Evolutionary conservation across 2,113 vertebrate species (phyloP).

Genomic region (Otus sunia): DNA sequence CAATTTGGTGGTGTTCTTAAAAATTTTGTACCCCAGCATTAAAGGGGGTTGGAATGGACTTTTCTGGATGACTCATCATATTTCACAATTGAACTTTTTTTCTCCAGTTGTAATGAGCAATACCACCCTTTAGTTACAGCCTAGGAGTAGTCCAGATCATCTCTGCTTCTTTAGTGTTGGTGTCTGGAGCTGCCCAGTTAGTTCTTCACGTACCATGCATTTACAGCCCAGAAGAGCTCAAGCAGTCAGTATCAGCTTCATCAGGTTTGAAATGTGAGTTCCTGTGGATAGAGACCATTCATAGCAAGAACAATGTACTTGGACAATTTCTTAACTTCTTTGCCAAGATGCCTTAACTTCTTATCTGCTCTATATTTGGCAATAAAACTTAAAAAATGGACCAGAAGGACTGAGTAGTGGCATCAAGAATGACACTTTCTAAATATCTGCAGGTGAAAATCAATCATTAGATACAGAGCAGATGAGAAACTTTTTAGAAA

Average conservation of each 20-base stretch:
- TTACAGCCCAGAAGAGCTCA: not conserved
- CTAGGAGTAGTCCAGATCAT: not conserved
- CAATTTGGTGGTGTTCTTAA: not conserved
- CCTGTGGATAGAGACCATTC: not conserved
- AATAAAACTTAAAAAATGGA: not conserved
- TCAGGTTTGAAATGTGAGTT: not conserved
- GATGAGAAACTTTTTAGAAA: not conserved
- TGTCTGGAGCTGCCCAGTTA: not conserved
- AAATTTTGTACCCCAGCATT: not conserved
- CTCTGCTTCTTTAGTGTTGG: not conserved
- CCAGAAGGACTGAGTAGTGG: not conserved
- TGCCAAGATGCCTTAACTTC: not conserved
- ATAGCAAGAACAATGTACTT: not conserved
- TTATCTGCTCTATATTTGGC: not conserved
- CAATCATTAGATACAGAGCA: not conserved
- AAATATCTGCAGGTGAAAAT: not conserved
- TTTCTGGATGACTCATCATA: not conserved
- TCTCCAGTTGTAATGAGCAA: not conserved
- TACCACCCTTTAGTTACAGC: not conserved
- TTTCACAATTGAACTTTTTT: not conserved
- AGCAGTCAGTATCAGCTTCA: not conserved
- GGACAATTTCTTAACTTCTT: not conserved
- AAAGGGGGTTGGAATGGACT: not conserved
- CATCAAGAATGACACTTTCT: not conserved
- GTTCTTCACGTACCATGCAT: not conserved